Evolutionary conservation across 92 coral and sea anemone genomes (phyloP), one percentile per base, ranked within the genome.

Genomic region (Meandrina meandrites): DNA sequence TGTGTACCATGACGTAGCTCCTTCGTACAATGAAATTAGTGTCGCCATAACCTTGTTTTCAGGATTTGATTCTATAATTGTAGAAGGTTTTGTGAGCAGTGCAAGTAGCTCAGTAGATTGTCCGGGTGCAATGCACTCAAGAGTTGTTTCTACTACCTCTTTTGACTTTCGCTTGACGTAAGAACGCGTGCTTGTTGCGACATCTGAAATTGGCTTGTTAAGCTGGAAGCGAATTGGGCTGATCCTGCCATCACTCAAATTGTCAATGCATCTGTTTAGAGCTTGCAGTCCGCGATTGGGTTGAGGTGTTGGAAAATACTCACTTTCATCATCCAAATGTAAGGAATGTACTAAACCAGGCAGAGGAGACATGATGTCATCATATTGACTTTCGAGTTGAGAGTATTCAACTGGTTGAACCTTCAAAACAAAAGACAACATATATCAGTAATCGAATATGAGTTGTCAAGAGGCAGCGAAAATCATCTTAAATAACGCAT

Each of bases 101-200:
- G 19, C 22, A 35, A 89, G 82, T 8, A 89, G 69, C 78, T 89
- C 89, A 2, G 16, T 15, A n/a, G 86, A 80, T 36, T 89, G 92
- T 16, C 89, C 86, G 8, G 89, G 92, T 28, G 92, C 92, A 69
- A 89, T 84, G 45, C 92, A 84, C 56, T 84, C 83, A 36, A 89
- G 78, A 17, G 86, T 53, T 73, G 89, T 56, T 67, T 24, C 58
- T 13, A 79, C 81, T n/a, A 79, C 82, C 72, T 89, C 86, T 27
- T 74, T 75, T 30, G 92, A 67, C 50, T 85, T 89, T 42, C 88
- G 80, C 68, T 81, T 89, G 15, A 89, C 72, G 76, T 89, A 85
- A 31, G 75, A 36, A n/a, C 82, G 86, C 24, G 86, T 84, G 56
- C 81, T 85, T 60, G 45, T 85, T 30, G 92, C 89, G 22, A 56